Evolutionary conservation across 2,888 invertebrate species (phyloP), one percentile per base, ranked within the genome.

Genomic region (Meiosimyza decipiens): DNA sequence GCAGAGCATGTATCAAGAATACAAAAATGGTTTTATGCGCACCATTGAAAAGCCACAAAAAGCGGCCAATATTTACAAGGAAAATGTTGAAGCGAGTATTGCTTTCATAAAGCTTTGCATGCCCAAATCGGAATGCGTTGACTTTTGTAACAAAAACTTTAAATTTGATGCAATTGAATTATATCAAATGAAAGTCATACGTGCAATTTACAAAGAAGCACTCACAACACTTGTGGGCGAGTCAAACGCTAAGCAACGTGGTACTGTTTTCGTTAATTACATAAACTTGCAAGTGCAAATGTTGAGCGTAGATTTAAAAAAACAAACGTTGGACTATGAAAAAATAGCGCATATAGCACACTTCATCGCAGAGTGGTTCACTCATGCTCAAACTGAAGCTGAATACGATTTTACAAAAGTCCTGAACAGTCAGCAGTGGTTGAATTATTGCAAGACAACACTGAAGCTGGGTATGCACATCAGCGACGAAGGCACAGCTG

Each of bases 11-110:
- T 92, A 89, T 80, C 86, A 89, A 60, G 88, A 90, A 79, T 91
- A 92, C 77, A 90, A 91, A 83, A 85, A 88, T 0, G 91, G 91
- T 75, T 90, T 94, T 51, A 83, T 88, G 66, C 91, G 91, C 83
- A 88, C 90, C 74, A 85, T 93, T 57, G 91, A 91, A 79, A 92
- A 92, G 80, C 93, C 92, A 0, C 91, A 91, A 75, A 93, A 93
- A 86, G 91, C 90, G 5, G 91, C 91, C 0, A 90, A 90, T 77
- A 90, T 92, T 67, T 91, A 92, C 77, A 86, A 90, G 59, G 89
- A 90, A 71, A 90, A 91, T 82, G 88, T 90, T 72, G 83, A 87
- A 69, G 89, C 91, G n/a, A 88, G 92, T 40, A 87, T 87, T 11
- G 88, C 89, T 77, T 82, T 94, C 62, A 89, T 93, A 54, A 84